Evolutionary conservation across 2,888 invertebrate genomes (phyloP), one percentile per base, ranked within the genome.

Genomic region (Aphidoletes aphidimyza): DNA sequence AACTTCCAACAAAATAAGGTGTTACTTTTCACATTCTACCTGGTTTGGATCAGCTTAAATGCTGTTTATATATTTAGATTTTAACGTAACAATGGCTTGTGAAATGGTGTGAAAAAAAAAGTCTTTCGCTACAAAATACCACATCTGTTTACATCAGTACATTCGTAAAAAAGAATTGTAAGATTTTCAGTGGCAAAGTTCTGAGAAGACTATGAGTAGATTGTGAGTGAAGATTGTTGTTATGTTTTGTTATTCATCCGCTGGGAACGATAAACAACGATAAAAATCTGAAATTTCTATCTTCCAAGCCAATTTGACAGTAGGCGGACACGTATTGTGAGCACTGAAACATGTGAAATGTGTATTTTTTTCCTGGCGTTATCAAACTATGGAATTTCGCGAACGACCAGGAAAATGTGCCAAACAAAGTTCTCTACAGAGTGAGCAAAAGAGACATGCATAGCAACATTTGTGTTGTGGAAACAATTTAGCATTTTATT

Each of bases 31-130:
- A 14, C 69, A 34, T 69, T 69, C 69, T n/a, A 26, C 14, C 69
- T n/a, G 30, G 26, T 69, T 11, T 11, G 54, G 54, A 14, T 30
- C 69, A 69, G 30, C 26, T 69, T 69, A 69, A 69, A 69, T 30
- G 69, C 30, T n/a, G n/a, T n/a, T n/a, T n/a, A n/a, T n/a, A n/a
- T n/a, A n/a, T n/a, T n/a, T n/a, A n/a, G n/a, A 30, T 30, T 30
- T 69, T 5, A 17, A 47, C 19, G n/a, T 69, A 30, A 69, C 30
- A 69, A 69, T 69, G 69, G 69, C 69, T 9, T 69, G 69, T 69
- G 69, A 69, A 69, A 69, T 17, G 69, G 69, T 30, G 69, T 69
- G 69, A 69, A 69, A 69, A 69, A 34, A 69, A 30, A 30, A 11
- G 11, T 69, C 34, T 11, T 69, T 69, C 34, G 69, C 6, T 5